phyloP scores from a whole-genome alignment of 2,888 invertebrate species.

The Eutolmus rufibarbis region DNA sequence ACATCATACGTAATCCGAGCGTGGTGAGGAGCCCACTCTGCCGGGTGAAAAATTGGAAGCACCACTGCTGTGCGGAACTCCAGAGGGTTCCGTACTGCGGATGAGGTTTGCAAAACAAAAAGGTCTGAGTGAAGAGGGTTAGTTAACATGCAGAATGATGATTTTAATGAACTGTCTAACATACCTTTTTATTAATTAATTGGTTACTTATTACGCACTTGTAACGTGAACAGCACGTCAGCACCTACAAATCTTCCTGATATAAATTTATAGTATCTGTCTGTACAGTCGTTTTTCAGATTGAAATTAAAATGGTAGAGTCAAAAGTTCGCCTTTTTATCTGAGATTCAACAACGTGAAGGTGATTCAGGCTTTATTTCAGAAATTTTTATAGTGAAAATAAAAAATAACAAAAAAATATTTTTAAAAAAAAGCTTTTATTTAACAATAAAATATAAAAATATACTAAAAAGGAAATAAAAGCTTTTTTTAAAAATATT shows the following conservation, averaged over 20 bases:
- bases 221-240: not conserved
- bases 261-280: not conserved
- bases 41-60: not conserved
- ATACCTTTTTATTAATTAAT: not conserved
- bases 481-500: no score
- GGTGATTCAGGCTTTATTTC: not conserved
- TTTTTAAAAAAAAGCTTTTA: no score
- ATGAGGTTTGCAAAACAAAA: not conserved
- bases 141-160: not conserved
- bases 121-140: not conserved
- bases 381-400: no score
- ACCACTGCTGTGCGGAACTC: not conserved
- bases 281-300: not conserved
- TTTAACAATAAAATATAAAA: no score
- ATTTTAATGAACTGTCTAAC: not conserved
- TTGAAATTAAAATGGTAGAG: not conserved
- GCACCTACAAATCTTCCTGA: not conserved
- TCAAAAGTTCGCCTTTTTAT: not conserved
- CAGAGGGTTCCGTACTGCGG: not conserved
- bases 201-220: not conserved
- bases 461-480: no score
- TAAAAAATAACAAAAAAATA: no score
- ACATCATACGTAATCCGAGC: not conserved
- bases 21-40: not conserved
- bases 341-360: no score